Conservation (phyloP, 2,113 vertebrate species). For the Campylomormyrus numenius region DNA sequence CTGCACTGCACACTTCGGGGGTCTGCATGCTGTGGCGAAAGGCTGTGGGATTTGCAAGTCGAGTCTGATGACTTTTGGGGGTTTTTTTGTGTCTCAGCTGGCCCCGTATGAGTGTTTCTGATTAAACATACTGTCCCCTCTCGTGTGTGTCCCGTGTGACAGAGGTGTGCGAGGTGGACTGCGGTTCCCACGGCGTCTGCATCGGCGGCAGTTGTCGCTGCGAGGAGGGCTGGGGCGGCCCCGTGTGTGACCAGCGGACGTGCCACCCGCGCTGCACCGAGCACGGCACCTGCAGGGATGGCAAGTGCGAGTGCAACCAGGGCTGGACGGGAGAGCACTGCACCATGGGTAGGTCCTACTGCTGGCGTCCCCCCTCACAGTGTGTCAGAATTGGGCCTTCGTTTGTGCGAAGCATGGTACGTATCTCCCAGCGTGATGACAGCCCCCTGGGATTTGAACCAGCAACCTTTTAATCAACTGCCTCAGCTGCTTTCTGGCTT, state of each 20-base stretch:
- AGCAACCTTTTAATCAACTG: neutral
- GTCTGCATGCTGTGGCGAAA: neutral
- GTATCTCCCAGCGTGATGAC: neutral
- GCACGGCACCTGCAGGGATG: conserved; percentile 90
- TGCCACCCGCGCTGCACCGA: conserved; percentile 90
- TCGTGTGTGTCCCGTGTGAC: conserved; percentile 17
- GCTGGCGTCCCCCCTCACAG: neutral
- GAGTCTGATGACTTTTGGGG: neutral
- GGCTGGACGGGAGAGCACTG: conserved; percentile 98
- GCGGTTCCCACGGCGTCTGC: conserved; percentile 80
- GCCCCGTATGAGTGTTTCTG: neutral
- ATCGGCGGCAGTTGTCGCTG: conserved; percentile 83
- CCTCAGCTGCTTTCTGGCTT: neutral
- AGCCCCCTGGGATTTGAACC: neutral
- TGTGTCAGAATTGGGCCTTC: neutral
- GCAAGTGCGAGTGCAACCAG: conserved; percentile 95
- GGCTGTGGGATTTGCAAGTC: neutral
- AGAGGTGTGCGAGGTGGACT: conserved; percentile 87
- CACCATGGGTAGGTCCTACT: conserved; percentile 79
- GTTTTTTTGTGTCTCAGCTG: neutral
- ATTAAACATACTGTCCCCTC: neutral
- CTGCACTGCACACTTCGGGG: neutral
- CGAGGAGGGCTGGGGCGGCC: conserved; percentile 89
- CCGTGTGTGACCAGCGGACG: conserved; percentile 80
- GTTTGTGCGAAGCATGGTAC: neutral